These are phyloP conservation scores for Aricia artaxerxes DNA, from an alignment of 2,888 invertebrate species.

Conservation along the genomic window DNA sequence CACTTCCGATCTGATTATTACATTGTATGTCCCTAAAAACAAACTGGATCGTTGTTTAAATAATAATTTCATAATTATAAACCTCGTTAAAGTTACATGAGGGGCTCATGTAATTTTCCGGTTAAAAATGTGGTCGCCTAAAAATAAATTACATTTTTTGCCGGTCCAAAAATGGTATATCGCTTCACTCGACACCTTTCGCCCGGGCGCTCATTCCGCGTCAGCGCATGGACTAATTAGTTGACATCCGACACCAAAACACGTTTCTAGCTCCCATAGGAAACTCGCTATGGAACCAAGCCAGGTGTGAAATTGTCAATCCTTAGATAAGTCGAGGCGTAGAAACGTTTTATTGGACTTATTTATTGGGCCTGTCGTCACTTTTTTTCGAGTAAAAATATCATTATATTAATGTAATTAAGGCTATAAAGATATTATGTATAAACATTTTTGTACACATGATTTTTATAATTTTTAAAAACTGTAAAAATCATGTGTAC, in stretches of 20 bases:
- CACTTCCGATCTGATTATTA: not conserved
- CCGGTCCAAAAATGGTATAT: slow-evolving; percentile 43
- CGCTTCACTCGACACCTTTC: slow-evolving; percentile 62
- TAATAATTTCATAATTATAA: not conserved
- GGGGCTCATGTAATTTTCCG: slow-evolving; percentile 19
- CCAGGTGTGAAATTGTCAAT: slow-evolving; percentile 69
- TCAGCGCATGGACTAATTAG: slow-evolving; percentile 75
- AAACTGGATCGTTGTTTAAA: not conserved
- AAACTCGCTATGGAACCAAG: slow-evolving; percentile 57
- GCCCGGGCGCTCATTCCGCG: slow-evolving; percentile 66
- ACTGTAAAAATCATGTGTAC: too few relatives aligned
- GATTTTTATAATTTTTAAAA: not conserved
- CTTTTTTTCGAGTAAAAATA: not conserved
- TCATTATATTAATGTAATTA: slow-evolving; percentile 5
- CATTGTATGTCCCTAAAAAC: not conserved
- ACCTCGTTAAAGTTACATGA: slow-evolving; percentile 1
- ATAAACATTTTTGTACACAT: not conserved
- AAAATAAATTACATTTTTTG: slow-evolving; percentile 32
- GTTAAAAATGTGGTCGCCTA: slow-evolving; percentile 13
- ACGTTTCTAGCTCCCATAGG: slow-evolving; percentile 61
- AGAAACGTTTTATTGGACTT: slow-evolving; percentile 26
- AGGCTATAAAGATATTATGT: not conserved
- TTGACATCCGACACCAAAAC: slow-evolving; percentile 61
- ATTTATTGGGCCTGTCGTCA: not conserved
- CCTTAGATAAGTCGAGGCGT: slow-evolving; percentile 38